Evolutionary conservation across 2,113 vertebrate species (phyloP).

Genomic region (Sialia sialis): DNA sequence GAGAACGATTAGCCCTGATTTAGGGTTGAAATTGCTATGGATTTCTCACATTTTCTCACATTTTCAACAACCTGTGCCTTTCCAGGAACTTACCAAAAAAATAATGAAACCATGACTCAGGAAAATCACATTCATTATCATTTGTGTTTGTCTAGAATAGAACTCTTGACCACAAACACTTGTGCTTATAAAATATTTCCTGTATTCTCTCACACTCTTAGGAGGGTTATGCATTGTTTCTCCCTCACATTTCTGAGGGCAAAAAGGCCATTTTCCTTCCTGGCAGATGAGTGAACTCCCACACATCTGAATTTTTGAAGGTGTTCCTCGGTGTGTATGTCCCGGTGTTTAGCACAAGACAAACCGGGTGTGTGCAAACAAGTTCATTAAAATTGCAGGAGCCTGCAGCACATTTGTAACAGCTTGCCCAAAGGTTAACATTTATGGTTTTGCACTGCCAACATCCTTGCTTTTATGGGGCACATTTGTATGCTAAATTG

Average conservation of each 20-base stretch:
- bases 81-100: not conserved
- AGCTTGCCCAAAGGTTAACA: constrained; percentile 76
- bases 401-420: constrained; percentile 73
- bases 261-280: not conserved
- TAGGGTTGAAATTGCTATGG: not conserved
- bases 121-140: not conserved
- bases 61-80: not conserved
- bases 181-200: not conserved
- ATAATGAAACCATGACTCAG: not conserved
- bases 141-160: not conserved
- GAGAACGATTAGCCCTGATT: not conserved
- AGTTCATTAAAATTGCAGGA: constrained; percentile 74
- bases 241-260: not conserved
- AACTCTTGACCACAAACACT: not conserved
- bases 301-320: not conserved
- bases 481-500: constrained; percentile 79
- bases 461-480: constrained; percentile 74
- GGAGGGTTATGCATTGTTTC: not conserved
- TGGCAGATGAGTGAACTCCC: not conserved
- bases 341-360: constrained; percentile 8
- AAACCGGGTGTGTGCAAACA: constrained; percentile 65
- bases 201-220: not conserved
- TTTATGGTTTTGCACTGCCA: constrained; percentile 73
- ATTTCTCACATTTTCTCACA: constrained; percentile 8
- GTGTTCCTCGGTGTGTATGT: not conserved